Evolutionary conservation across 1,140 invertebrate species (phyloP), one percentile per base, ranked within the genome.

Genomic region (Mesaphorura yosii): DNA sequence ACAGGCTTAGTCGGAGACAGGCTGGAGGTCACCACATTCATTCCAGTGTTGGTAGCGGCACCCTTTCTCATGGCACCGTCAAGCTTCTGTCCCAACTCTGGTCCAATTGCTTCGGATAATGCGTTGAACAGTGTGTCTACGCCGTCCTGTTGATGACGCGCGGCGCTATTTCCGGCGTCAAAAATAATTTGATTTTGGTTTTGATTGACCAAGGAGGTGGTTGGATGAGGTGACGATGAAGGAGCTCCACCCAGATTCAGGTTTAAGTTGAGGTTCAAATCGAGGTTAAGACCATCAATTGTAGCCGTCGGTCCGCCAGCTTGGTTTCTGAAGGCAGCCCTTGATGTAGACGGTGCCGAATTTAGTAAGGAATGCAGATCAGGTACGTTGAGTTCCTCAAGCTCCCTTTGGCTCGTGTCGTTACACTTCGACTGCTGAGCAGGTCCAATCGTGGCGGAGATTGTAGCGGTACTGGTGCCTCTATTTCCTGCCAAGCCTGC

Each of bases 231-330:
- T 14, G 29, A 22, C 20, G 31, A 23, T 17, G 44, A 7, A 25
- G 5, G 15, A 10, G 14, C 7, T 48, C 29, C 54, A 22, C 40
- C 28, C 19, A 48, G 20, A 29, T 52, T 53, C 22, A 55, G 48
- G 28, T 62, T 62, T 3, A 62, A 38, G 48, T 58, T 62, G 10
- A 62, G 41, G 42, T 62, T 62, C n/a, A 62, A 38, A 46, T 62
- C 54, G 7, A 58, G 31, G 23, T 55, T 60, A 6, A 60, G 28
- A 34, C 19, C 7, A 41, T 41, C 19, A 41, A 41, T 41, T 41
- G 39, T 20, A 10, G 39, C 22, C 22, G 39, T 10, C 6, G 6
- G 7, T 5, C 39, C 7, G 22, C 39, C 19, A 10, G 6, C 22
- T n/a, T n/a, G 7, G 7, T 7, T 10, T 15, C n/a, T 41, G 17